A percentile compares a stretch with the other conserved stretches of the same genome.
These are phyloP conservation scores for Gallinago stenura DNA, from an alignment of 2,797 vertebrate species.

Conservation along the genomic window DNA sequence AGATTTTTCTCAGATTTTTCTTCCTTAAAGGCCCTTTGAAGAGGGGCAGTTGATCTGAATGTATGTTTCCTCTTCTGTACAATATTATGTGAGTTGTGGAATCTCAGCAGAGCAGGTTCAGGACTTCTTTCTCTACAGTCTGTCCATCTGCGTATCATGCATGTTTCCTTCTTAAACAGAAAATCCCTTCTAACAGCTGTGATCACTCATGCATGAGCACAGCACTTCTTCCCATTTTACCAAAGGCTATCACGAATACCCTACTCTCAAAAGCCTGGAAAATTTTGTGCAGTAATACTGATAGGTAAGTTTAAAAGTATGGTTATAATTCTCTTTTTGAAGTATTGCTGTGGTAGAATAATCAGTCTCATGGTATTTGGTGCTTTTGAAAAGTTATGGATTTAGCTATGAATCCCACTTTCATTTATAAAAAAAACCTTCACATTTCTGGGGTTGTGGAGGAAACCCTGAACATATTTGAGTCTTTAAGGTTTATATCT, in stretches of 20 bases:
- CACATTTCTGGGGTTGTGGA: neutral
- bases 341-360: neutral
- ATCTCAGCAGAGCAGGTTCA: neutral
- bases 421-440: slow-evolving; percentile 1
- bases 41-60: neutral
- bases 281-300: neutral
- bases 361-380: neutral
- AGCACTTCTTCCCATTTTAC: neutral
- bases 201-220: neutral
- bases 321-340: neutral
- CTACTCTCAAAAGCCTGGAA: neutral
- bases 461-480: neutral
- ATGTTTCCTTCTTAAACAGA: slow-evolving; percentile 7
- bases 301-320: neutral
- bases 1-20: neutral
- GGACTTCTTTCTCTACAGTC: neutral
- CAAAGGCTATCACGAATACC: neutral
- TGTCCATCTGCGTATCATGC: neutral
- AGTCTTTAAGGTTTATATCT: neutral
- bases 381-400: neutral
- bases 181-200: slow-evolving; percentile 2
- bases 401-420: neutral
- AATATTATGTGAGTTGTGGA: neutral
- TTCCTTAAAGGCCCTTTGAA: neutral
- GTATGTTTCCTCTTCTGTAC: neutral